Evolutionary conservation across 2,888 invertebrate species (phyloP), one percentile per base, ranked within the genome.

Genomic region (Nymphalis urticae): DNA sequence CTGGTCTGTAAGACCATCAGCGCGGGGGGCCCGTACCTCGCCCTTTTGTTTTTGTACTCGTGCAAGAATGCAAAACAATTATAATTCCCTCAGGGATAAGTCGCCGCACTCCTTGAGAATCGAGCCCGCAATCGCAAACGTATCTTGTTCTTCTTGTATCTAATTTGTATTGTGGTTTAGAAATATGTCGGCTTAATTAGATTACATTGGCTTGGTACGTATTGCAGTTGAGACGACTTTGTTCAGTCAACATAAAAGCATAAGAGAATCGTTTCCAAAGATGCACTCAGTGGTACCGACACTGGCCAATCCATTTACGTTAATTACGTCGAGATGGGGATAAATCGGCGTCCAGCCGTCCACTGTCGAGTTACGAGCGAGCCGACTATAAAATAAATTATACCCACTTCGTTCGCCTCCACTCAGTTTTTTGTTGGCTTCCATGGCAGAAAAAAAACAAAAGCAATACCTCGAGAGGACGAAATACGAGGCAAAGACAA

Each of bases 401-500:
- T 92, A 92, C 90, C 91, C 92, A 91, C 91, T 92, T 90, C 90
- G 89, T 87, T 90, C 89, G 90, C 87, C 85, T 91, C 90, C 86
- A 89, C 91, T 91, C 89, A 87, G 86, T 90, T 92, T 92, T 92
- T 92, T 91, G 90, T 92, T 86, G 86, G 86, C 86, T 82, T 85
- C 85, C 87, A 83, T 82, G 82, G 85, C 84, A 83, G 85, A 85
- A 88, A 58, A 58, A 86, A 86, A 86, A 89, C 85, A 89, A 92
- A 91, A 89, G 89, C 85, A 82, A 89, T 89, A 88, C 88, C 85
- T 90, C 85, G 85, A 88, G 89, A 90, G 90, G 89, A 91, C 92
- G 91, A 92, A 90, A 91, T 92, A 91, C 90, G 91, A 92, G 87
- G 89, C 91, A 92, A 92, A 92, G 92, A 92, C 92, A 92, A 91